Base-by-base conservation (phyloP, 2,888 invertebrate genomes). In the Lacanobia oleracea region DNA sequence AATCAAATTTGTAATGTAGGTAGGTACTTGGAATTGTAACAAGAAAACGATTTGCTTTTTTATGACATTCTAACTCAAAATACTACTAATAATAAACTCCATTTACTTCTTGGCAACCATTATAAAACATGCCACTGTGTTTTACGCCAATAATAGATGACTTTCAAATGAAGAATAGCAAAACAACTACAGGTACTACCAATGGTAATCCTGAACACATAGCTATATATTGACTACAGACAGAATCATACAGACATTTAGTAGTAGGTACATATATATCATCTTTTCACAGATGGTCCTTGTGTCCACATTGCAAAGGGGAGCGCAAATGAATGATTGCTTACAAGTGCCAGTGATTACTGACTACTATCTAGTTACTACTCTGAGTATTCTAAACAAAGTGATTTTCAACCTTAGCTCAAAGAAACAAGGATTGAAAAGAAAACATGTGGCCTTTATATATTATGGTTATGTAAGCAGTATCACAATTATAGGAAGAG, bases 251-350 rank as follows among this genome's bases (percentile, higher is more conserved):
- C n/a, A 65, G 40, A 71, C 33, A 16, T 54, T 9, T 56, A 61
- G 18, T 57, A 60, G 40, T 74, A 61, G 48, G 21, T 77, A 59
- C 16, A 65, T 57, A 64, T 65, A 60, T 61, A 68, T 63, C 66
- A 76, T 67, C 37, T 33, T 70, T 33, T 33, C 33, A 72, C 68
- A 73, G 60, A 80, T 79, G 66, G 69, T 72, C 71, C 82, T 73
- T 72, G 67, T 83, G 76, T 79, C 79, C 78, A 79, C 78, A 77
- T 72, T 72, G 66, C 67, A 75, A 82, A 86, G 86, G 89, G 91
- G 91, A 90, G 92, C 91, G 89, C 90, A 94, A 93, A 94, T 94
- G 93, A 93, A 95, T 95, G 94, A 95, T 94, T 94, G 94, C 94
- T 86, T 93, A 94, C 94, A 95, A 95, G 93, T 95, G 94, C 90